These are phyloP conservation scores for Drosophila varians DNA, from an alignment of 1,140 invertebrate species.

Conservation along the genomic window DNA sequence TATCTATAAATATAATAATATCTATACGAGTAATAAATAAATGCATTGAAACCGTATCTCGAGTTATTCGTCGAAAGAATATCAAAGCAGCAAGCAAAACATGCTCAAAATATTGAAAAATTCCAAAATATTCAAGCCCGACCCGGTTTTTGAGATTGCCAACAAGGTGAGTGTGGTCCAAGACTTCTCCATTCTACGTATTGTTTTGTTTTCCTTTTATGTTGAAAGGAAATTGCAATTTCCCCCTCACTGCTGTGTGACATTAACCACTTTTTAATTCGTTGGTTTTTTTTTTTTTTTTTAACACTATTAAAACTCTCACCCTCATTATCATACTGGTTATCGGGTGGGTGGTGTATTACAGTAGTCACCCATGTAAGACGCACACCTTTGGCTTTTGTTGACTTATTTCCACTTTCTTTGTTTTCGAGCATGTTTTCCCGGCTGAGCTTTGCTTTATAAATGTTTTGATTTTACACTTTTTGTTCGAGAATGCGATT, in stretches of 20 bases:
- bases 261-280: constrained; percentile 47
- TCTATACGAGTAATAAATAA: constrained; percentile 76
- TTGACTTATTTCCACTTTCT: constrained; percentile 8
- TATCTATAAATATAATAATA: constrained; percentile 61
- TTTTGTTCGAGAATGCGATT: constrained; percentile 50
- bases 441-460: constrained; percentile 39
- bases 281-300: constrained; percentile 35
- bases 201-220: constrained; percentile 18
- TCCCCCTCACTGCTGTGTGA: constrained; percentile 13
- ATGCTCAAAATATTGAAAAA: constrained; percentile 37
- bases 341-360: constrained; percentile 18
- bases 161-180: constrained; percentile 66
- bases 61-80: constrained; percentile 32
- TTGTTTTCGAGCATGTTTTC: constrained; percentile 68
- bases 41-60: constrained; percentile 72
- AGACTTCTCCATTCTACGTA: constrained; percentile 34
- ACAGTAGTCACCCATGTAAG: constrained; percentile 38
- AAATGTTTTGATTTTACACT: constrained; percentile 13
- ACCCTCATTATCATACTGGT: constrained; percentile 20
- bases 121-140: too few relatives aligned
- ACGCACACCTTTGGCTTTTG: constrained; percentile 16
- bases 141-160: constrained; percentile 29
- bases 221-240: constrained; percentile 10
- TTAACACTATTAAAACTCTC: constrained; percentile 31
- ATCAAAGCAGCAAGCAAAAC: constrained; percentile 51